These are phyloP conservation scores for Melanotaenia boesemani DNA, from an alignment of 2,797 vertebrate species.

Conservation along the genomic window DNA sequence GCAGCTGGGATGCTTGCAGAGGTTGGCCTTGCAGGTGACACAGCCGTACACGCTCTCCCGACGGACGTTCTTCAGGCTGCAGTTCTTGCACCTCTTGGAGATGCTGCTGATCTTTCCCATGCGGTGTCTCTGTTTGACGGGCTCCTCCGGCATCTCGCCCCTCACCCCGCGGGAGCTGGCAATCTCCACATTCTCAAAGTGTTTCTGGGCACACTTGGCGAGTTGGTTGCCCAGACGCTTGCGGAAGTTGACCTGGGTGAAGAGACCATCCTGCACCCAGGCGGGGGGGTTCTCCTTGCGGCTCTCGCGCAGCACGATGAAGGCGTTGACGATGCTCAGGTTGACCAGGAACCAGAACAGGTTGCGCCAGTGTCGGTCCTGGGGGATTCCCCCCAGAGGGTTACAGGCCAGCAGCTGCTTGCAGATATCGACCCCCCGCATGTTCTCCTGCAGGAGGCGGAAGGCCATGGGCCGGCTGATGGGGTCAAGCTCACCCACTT, in stretches of 20 bases:
- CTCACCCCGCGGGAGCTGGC: not conserved
- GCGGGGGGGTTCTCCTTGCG: constrained; percentile 79
- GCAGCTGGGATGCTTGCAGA: constrained; percentile 77
- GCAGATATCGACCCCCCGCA: constrained; percentile 87
- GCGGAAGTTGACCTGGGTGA: constrained; percentile 82
- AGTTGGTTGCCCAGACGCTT: constrained; percentile 82
- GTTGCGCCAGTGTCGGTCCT: constrained; percentile 81
- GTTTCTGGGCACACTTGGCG: constrained; percentile 73
- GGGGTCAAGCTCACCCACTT: constrained; percentile 70
- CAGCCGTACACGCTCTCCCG: constrained; percentile 81
- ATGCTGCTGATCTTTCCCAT: constrained; percentile 71
- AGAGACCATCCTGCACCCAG: constrained; percentile 84
- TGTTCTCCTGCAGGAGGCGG: constrained; percentile 85
- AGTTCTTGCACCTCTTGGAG: constrained; percentile 79
- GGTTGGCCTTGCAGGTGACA: constrained; percentile 68
- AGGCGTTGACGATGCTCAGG: constrained; percentile 84
- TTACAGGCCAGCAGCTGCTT: constrained; percentile 86
- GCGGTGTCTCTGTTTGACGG: constrained; percentile 66
- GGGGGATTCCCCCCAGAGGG: constrained; percentile 78
- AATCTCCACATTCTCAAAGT: constrained; percentile 35
- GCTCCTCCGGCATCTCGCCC: not conserved
- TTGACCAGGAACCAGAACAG: constrained; percentile 87
- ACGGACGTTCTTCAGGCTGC: constrained; percentile 71
- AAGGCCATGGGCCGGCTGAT: constrained; percentile 81
- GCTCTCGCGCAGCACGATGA: constrained; percentile 84